Evolutionary conservation across 2,888 invertebrate genomes (phyloP).

Genomic region (Nomada ruficornis): DNA sequence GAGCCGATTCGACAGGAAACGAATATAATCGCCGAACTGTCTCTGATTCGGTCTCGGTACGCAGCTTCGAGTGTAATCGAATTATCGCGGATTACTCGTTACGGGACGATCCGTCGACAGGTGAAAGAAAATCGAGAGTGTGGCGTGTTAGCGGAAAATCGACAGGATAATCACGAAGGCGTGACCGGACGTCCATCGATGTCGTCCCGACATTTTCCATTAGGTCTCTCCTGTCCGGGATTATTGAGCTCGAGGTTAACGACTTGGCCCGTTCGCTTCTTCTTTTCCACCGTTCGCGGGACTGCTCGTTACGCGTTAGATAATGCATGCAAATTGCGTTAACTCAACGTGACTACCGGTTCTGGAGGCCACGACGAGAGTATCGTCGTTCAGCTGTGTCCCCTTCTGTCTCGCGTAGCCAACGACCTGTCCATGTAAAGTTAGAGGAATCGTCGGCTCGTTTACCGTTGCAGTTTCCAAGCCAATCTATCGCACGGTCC

Average conservation of each 20-base stretch:
- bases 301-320: conserved; percentile 71
- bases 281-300: conserved; percentile 41
- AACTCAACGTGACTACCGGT: conserved; percentile 74
- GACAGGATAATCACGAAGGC: conserved; percentile 22
- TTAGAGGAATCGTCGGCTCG: conserved; percentile 69
- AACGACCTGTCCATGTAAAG: conserved; percentile 71
- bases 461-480: conserved; percentile 57
- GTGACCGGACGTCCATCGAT: conserved; percentile 48
- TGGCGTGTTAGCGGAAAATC: conserved; percentile 21
- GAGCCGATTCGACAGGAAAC: not conserved
- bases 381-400: conserved; percentile 34
- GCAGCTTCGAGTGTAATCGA: conserved; percentile 7
- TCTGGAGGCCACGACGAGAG: conserved; percentile 53
- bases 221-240: not conserved
- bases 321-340: conserved; percentile 79
- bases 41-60: conserved; percentile 8
- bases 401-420: conserved; percentile 52
- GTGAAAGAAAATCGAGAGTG: conserved; percentile 20
- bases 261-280: conserved; percentile 48
- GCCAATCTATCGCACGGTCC: conserved; percentile 55
- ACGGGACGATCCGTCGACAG: not conserved
- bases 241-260: conserved; percentile 54
- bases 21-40: not conserved
- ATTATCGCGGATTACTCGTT: conserved; percentile 29
- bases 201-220: not conserved